A percentile compares a stretch with the other conserved stretches of the same genome.
phyloP scores from a whole-genome alignment of 2,888 invertebrate species.

The Drosophila ustulata region DNA sequence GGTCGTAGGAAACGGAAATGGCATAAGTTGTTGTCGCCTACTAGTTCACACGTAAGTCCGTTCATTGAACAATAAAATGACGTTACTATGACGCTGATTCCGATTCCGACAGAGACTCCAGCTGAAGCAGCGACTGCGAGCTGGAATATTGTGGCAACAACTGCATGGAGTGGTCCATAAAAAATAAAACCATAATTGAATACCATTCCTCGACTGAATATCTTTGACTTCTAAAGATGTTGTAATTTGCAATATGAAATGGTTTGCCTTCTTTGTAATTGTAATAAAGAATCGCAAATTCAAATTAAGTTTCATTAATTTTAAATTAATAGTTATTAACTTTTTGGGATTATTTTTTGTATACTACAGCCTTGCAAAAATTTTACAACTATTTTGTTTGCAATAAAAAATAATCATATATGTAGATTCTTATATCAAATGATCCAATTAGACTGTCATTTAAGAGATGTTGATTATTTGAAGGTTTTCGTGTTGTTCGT shows the following conservation, averaged over 20 bases:
- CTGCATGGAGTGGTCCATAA: constrained; percentile 30
- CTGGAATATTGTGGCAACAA: background rate
- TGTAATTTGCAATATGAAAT: background rate
- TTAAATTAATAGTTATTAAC: too few species aligned
- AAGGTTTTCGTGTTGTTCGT: too few species aligned
- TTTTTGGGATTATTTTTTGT: too few species aligned
- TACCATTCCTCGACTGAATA: background rate
- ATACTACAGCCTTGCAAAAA: too few species aligned
- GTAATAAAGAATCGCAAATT: too few species aligned
- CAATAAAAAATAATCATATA: too few species aligned
- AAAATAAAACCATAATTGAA: constrained; percentile 40
- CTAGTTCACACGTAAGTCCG: constrained; percentile 77
- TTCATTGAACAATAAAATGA: constrained; percentile 72
- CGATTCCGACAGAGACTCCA: constrained; percentile 13
- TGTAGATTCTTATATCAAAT: too few species aligned
- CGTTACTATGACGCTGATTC: constrained; percentile 32
- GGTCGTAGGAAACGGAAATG: constrained; percentile 78
- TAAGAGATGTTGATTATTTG: too few species aligned
- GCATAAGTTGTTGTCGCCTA: constrained; percentile 80
- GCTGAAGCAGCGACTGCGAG: background rate
- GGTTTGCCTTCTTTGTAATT: background rate
- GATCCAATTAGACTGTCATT: too few species aligned
- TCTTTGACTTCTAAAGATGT: background rate
- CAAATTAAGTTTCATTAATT: too few species aligned
- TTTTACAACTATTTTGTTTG: too few species aligned